phyloP scores from a whole-genome alignment of 2,797 vertebrate species.

The Valencia hispanica region DNA sequence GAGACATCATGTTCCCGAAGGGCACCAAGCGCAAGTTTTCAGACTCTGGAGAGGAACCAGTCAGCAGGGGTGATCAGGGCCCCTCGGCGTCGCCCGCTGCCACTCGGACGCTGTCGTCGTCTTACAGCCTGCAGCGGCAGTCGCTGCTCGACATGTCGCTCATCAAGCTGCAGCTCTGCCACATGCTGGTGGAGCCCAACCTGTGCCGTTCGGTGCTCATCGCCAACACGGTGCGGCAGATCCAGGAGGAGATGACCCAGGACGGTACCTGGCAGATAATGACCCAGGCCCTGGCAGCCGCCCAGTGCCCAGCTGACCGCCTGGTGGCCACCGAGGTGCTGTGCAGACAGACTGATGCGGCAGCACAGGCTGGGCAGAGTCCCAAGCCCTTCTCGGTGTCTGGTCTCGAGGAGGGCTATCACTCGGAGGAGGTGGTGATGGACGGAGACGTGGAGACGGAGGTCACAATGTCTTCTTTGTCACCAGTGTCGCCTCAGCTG shows the following conservation, averaged over 20 bases:
- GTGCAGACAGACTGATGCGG: conserved; percentile 83
- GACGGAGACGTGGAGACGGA: conserved; percentile 71
- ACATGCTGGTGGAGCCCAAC: conserved; percentile 96
- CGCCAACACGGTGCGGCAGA: conserved; percentile 97
- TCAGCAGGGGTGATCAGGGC: conserved; percentile 77
- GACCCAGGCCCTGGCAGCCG: conserved; percentile 81
- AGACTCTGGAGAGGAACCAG: conserved; percentile 84
- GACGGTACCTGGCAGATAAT: conserved; percentile 91
- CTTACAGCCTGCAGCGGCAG: conserved; percentile 93
- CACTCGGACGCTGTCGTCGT: conserved; percentile 76
- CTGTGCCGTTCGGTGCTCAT: conserved; percentile 97
- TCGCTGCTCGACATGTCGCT: conserved; percentile 97
- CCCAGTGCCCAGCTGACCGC: conserved; percentile 84
- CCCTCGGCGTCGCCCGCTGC: conserved; percentile 70
- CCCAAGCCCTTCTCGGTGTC: conserved; percentile 73
- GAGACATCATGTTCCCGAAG: conserved; percentile 90
- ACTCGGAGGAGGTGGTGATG: conserved; percentile 78
- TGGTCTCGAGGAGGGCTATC: conserved; percentile 71
- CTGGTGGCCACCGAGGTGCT: conserved; percentile 91
- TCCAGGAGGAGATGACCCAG: conserved; percentile 97
- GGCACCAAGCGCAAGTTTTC: conserved; percentile 95
- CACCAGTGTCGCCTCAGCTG: conserved; percentile 67
- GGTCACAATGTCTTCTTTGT: conserved; percentile 72
- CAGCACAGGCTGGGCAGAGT: conserved; percentile 71
- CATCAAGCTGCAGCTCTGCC: conserved; percentile 97